phyloP scores from a whole-genome alignment of 1,140 invertebrate genomes.

The Diachasma alloeum region DNA sequence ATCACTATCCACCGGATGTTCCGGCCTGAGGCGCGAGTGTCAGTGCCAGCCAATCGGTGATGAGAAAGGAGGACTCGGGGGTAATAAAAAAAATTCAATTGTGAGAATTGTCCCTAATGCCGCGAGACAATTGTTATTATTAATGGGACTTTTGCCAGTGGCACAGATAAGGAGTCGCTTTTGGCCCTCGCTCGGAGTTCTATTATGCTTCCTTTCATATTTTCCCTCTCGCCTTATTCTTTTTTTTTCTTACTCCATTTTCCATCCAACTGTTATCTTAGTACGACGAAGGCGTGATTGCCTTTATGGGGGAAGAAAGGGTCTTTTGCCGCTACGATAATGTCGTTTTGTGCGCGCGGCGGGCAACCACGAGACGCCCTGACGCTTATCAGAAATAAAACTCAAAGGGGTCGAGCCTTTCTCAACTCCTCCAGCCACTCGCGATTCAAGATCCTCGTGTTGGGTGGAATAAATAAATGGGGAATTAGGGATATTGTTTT shows the following conservation, averaged over 20 bases:
- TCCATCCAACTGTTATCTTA: conserved; percentile 61
- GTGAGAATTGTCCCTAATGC: neutral
- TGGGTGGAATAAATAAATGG: neutral
- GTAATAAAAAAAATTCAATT: conserved; percentile 14
- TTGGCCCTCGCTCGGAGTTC: neutral
- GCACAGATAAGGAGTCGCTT: conserved; percentile 19
- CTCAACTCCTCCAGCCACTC: neutral
- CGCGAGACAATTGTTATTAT: conserved; percentile 13
- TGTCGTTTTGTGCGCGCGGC: conserved; percentile 48
- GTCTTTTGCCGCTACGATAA: conserved; percentile 63
- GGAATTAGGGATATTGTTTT: neutral
- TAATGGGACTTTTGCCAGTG: conserved; percentile 13
- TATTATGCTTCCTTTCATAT: conserved; percentile 24
- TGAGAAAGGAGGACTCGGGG: too few relatives aligned
- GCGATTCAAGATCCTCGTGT: neutral
- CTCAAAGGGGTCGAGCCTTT: neutral
- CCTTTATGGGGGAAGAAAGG: conserved; percentile 66
- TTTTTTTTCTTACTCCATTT: conserved; percentile 35
- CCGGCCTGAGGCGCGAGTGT: neutral
- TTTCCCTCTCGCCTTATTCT: conserved; percentile 20
- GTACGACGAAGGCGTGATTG: conserved; percentile 62
- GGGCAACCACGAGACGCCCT: neutral
- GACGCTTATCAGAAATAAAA: conserved; percentile 25
- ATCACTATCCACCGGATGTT: conserved; percentile 8
- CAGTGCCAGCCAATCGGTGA: neutral